Percentiles rank a stretch among this genome's conserved stretches.
Conservation (phyloP, 2,113 vertebrate genomes). For the Grantiella picta region DNA sequence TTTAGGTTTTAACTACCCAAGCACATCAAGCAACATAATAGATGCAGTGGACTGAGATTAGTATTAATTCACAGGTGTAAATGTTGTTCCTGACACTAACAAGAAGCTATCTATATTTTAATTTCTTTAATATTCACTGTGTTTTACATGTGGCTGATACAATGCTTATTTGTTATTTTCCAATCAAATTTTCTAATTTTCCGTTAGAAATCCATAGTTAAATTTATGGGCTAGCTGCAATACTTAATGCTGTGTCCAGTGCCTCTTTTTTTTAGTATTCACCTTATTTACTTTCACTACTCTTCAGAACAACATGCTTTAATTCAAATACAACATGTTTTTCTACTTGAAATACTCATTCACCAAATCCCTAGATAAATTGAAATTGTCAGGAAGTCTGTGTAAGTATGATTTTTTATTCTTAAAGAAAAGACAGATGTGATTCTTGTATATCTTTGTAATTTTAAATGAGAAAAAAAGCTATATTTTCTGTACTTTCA, state of each 20-base stretch:
- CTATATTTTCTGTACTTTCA: not conserved
- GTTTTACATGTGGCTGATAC: not conserved
- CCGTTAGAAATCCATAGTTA: not conserved
- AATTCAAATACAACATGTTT: not conserved
- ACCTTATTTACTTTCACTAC: not conserved
- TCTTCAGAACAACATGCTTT: not conserved
- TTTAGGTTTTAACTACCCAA: not conserved
- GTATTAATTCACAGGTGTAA: not conserved
- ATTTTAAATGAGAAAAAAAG: not conserved
- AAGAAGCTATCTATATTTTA: not conserved
- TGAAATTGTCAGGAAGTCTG: not conserved
- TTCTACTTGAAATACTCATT: not conserved
- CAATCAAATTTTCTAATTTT: not conserved
- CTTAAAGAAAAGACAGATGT: not conserved
- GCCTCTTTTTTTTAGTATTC: not conserved
- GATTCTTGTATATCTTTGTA: not conserved
- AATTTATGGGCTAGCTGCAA: not conserved
- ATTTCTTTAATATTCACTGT: not conserved
- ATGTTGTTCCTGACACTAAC: not conserved
- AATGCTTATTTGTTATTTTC: not conserved
- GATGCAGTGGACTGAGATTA: not conserved
- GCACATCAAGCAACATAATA: not conserved
- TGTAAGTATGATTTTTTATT: not conserved
- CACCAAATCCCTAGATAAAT: not conserved
- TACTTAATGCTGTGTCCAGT: not conserved